Percentiles rank a stretch among this genome's conserved stretches.
Evolutionary conservation across 2,888 invertebrate species (phyloP).

Genomic region (Lacanobia wlatinum): DNA sequence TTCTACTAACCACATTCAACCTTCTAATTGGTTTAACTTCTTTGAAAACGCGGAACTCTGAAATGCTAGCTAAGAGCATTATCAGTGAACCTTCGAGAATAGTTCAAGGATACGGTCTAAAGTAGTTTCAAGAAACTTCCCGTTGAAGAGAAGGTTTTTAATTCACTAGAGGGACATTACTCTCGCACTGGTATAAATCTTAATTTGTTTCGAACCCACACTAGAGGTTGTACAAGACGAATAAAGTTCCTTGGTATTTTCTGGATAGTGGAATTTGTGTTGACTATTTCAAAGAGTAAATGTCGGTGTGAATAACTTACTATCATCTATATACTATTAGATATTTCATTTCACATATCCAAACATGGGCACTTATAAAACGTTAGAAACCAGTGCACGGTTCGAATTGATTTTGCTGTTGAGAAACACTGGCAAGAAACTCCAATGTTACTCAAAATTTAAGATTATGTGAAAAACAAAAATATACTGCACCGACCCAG

Average conservation of each 20-base stretch:
- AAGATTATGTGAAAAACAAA: too few relatives aligned
- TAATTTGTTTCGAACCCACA: constrained; percentile 43
- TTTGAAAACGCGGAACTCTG: neutral
- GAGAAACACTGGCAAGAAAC: too few relatives aligned
- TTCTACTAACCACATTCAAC: neutral
- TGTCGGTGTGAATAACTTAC: neutral
- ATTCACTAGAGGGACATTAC: constrained; percentile 52
- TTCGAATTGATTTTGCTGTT: too few relatives aligned
- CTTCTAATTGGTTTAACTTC: constrained; percentile 14
- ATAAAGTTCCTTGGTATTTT: constrained; percentile 21
- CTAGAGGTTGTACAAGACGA: constrained; percentile 17
- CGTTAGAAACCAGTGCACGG: too few relatives aligned
- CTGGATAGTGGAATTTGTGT: neutral
- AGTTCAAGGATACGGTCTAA: constrained; percentile 24
- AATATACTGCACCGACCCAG: too few relatives aligned
- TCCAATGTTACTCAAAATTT: too few relatives aligned
- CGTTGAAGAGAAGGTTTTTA: constrained; percentile 50
- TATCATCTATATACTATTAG: too few relatives aligned
- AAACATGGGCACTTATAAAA: too few relatives aligned
- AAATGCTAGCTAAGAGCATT: constrained; percentile 17
- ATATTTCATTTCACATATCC: too few relatives aligned
- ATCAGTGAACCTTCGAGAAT: neutral
- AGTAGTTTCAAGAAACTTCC: constrained; percentile 38
- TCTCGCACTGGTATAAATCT: constrained; percentile 43
- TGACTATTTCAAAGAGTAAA: neutral